Evolutionary conservation across 2,113 vertebrate genomes (phyloP).

Genomic region (Lucifuga dentata): DNA sequence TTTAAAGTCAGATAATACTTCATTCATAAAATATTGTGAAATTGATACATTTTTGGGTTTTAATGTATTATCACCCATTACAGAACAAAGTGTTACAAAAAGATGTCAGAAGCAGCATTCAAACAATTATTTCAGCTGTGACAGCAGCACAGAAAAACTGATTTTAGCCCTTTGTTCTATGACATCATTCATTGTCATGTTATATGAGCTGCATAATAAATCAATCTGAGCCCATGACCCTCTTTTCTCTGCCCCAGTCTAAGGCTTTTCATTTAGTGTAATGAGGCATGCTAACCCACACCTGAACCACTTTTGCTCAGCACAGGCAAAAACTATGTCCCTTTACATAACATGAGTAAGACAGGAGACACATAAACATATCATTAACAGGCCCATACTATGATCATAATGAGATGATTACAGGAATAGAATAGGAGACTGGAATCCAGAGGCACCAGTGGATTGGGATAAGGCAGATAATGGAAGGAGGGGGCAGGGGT

Average conservation of each 20-base stretch:
- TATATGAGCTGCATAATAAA: constrained; percentile 45
- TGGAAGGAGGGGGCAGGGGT: constrained; percentile 58
- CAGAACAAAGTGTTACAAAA: constrained; percentile 35
- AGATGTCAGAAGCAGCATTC: constrained; percentile 24
- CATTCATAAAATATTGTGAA: constrained; percentile 48
- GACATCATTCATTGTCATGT: constrained; percentile 58
- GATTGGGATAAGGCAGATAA: constrained; percentile 64
- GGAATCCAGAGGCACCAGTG: constrained; percentile 54
- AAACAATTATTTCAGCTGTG: constrained; percentile 26
- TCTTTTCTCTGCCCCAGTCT: constrained; percentile 4
- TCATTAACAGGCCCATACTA: constrained; percentile 38
- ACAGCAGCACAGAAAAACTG: constrained; percentile 43
- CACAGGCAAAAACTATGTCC: constrained; percentile 20
- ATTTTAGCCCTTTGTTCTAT: constrained; percentile 55
- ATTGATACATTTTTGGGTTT: constrained; percentile 9
- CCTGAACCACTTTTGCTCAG: constrained; percentile 63
- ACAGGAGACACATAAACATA: constrained; percentile 49
- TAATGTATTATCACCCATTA: constrained; percentile 1
- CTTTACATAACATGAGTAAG: constrained; percentile 32
- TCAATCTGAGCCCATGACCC: constrained; percentile 46
- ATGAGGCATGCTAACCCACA: constrained; percentile 67
- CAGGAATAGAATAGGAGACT: constrained; percentile 17
- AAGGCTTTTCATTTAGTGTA: constrained; percentile 58
- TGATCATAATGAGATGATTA: constrained; percentile 44
- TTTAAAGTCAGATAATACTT: constrained; percentile 66